Evolutionary conservation across 2,888 invertebrate genomes (phyloP).

Genomic region (Elegia similella): DNA sequence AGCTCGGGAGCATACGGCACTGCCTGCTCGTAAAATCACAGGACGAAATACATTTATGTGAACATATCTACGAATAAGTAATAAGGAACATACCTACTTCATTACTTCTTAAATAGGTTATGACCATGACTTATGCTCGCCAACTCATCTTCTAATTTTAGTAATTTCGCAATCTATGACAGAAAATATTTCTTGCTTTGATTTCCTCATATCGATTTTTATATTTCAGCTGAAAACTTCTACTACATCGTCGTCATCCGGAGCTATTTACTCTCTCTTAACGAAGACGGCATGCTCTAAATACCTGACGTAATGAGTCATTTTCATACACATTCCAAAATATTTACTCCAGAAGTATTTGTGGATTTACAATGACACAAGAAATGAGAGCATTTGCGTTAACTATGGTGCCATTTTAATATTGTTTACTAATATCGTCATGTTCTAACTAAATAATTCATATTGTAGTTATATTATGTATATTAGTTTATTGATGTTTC

Average conservation of each 20-base stretch:
- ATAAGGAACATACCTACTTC: too few species aligned
- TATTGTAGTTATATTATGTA: slow-evolving; percentile 16
- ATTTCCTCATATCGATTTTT: background rate
- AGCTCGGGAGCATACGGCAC: too few species aligned
- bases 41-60: too few species aligned
- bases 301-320: slow-evolving; percentile 16
- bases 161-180: too few species aligned
- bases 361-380: background rate
- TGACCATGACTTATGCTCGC: too few species aligned
- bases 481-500: slow-evolving; percentile 17
- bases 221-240: slow-evolving; percentile 61
- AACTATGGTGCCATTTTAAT: background rate
- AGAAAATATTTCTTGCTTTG: too few species aligned
- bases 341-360: background rate
- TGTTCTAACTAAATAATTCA: background rate
- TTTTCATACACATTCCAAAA: slow-evolving; percentile 1
- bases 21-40: too few species aligned
- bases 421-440: slow-evolving; percentile 8
- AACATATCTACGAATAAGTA: too few species aligned
- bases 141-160: too few species aligned
- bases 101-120: too few species aligned
- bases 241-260: slow-evolving; percentile 71
- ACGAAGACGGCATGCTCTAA: slow-evolving; percentile 73
- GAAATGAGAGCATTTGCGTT: slow-evolving; percentile 2
- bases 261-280: slow-evolving; percentile 70